Base-by-base conservation (phyloP, 1,140 invertebrate species). In the Hydropsyche tenuis region DNA sequence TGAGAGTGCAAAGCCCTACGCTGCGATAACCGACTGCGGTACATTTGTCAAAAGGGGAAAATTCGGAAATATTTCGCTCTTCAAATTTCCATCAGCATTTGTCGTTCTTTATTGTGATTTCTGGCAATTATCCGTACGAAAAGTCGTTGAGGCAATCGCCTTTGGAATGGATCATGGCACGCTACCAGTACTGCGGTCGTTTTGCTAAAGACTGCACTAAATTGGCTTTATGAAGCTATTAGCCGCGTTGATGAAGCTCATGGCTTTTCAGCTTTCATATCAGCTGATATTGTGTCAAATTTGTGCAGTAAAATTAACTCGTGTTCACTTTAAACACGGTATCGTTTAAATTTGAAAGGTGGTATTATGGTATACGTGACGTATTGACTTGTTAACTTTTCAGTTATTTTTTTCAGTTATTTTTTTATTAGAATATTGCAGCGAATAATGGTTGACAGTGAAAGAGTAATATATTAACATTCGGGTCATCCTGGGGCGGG, bases 141-240 rank as follows among this genome's bases (percentile, higher is more conserved):
- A 53, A 53, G 16, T 53, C 14, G 7, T 60, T 12, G 22, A 60
- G 56, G 4, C 22, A 53, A 53, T 53, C 20, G 20, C 51, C 20
- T 20, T 9, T 3, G 51, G 12, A 60, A 60, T 60, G 56, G 20
- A 60, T 60, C 56, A 25, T 14, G 22, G 25, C 56, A 60, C 56
- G 23, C 56, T 23, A 60, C 56, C 25, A 12, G 20, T 53, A 53
- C 20, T 60, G 14, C 48, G 56, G 56, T 60, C 23, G 22, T 23
- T 37, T 20, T 60, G 20, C 23, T 60, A 27, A 60, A 60, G 20
- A 60, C 56, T 14, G 20, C 23, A 25, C 23, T 60, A 60, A 25
- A 60, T 60, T 23, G 12, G 22, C 0, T 60, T 60, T 27, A 60
- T 27, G 56, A 60, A 25, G 56, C 56, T 25, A 60, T 60, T 23